Percentiles rank a stretch among this genome's conserved stretches.
Conservation (phyloP, 1,140 invertebrate genomes). For the Thaumetopoea pityocampa region DNA sequence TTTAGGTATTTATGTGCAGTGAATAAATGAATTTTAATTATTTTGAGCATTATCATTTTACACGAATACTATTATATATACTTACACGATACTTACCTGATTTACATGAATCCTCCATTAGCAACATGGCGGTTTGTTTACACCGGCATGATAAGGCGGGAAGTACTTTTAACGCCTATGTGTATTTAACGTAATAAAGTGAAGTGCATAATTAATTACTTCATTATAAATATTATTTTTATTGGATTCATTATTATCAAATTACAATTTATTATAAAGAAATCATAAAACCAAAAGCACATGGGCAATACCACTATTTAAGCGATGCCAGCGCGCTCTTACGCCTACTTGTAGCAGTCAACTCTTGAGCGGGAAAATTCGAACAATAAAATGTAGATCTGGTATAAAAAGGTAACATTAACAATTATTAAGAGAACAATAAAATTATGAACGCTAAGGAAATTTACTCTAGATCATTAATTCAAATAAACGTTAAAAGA, state of each 20-base stretch:
- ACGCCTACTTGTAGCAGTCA: conserved; percentile 13
- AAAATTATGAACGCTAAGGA: conserved; percentile 10
- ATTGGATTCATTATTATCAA: conserved; percentile 35
- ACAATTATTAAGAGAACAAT: conserved; percentile 10
- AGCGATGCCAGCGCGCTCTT: conserved; percentile 48
- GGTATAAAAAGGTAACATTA: no score
- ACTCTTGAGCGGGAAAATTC: conserved; percentile 38
- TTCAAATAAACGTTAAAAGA: no score
- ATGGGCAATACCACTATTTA: conserved; percentile 49
- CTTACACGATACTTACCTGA: conserved; percentile 42
- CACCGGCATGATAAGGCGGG: conserved; percentile 74
- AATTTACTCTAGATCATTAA: no score
- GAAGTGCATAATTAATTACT: conserved; percentile 32
- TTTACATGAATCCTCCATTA: conserved; percentile 42
- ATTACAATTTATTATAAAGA: conserved; percentile 27
- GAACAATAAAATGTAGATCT: conserved; percentile 17
- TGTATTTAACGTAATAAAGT: conserved; percentile 21
- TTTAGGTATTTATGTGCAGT: background rate
- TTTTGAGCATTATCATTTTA: background rate
- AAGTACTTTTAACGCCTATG: conserved; percentile 46
- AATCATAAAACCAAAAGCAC: conserved; percentile 49
- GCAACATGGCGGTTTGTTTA: conserved; percentile 77
- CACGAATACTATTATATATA: conserved; percentile 5
- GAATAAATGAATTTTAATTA: conserved; percentile 19
- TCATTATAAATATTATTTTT: conserved; percentile 41